A percentile compares a stretch with the other conserved stretches of the same genome.
Conservation (phyloP, 1,140 invertebrate genomes). For the Arion vulgaris region DNA sequence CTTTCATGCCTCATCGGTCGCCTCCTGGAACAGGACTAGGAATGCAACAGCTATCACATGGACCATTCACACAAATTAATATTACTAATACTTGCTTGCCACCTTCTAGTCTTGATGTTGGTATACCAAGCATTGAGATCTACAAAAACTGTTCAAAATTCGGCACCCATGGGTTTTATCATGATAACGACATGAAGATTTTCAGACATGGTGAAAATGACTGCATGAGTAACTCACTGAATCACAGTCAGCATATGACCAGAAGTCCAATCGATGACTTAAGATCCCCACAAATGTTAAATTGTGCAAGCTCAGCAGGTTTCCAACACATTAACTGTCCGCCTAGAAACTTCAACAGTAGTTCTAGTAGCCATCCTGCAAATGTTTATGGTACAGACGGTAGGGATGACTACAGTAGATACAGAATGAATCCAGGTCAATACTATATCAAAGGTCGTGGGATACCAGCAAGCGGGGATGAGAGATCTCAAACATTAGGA, state of each 20-base stretch:
- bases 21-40: constrained; percentile 3
- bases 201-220: neutral
- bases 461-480: neutral
- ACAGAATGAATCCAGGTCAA: neutral
- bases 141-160: constrained; percentile 7
- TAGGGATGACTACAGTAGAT: constrained; percentile 1
- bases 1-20: constrained; percentile 31
- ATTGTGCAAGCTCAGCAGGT: neutral
- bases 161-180: neutral
- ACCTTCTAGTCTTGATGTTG: constrained; percentile 2
- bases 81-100: constrained; percentile 47
- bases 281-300: neutral
- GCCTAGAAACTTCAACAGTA: neutral
- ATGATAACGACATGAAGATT: constrained; percentile 5
- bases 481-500: neutral
- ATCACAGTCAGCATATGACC: neutral
- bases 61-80: constrained; percentile 50
- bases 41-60: constrained; percentile 30
- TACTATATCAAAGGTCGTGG: neutral
- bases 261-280: constrained; percentile 2
- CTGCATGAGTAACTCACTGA: neutral
- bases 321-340: neutral
- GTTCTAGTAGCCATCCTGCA: neutral
- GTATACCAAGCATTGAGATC: constrained; percentile 11
- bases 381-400: neutral